phyloP scores from a whole-genome alignment of 1,140 invertebrate genomes.

The Halictus rubicundus region DNA sequence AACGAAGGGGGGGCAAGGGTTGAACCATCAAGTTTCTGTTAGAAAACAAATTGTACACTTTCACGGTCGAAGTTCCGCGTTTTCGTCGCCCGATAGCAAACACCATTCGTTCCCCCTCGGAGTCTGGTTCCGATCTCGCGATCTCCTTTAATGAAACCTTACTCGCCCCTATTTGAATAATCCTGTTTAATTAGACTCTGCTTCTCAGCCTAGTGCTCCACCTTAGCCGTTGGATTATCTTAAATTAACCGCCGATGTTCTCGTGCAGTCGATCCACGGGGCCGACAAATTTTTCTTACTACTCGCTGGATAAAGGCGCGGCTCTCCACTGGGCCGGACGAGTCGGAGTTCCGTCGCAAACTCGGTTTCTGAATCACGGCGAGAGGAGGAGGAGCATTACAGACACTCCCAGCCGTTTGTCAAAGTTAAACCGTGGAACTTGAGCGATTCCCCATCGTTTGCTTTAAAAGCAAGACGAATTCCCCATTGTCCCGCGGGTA shows the following conservation, averaged over 20 bases:
- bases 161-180: conserved; percentile 61
- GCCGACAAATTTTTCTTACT: background rate
- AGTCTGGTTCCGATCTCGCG: conserved; percentile 6
- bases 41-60: too few species aligned
- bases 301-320: background rate
- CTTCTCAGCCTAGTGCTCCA: conserved; percentile 30
- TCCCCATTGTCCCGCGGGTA: background rate
- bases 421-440: background rate
- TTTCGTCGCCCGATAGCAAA: too few species aligned
- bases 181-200: conserved; percentile 69
- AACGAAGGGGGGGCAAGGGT: too few species aligned
- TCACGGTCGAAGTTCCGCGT: too few species aligned
- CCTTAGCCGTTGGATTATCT: conserved; percentile 26
- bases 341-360: background rate
- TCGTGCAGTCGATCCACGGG: background rate
- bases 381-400: background rate
- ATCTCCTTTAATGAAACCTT: conserved; percentile 66
- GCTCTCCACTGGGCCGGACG: background rate
- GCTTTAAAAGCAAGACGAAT: conserved; percentile 5
- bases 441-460: background rate
- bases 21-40: too few species aligned
- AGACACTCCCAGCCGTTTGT: background rate
- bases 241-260: conserved; percentile 2
- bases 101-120: background rate
- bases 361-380: background rate